These are phyloP conservation scores for Cephalopterus ornatus DNA, from an alignment of 2,113 vertebrate species.

Conservation along the genomic window DNA sequence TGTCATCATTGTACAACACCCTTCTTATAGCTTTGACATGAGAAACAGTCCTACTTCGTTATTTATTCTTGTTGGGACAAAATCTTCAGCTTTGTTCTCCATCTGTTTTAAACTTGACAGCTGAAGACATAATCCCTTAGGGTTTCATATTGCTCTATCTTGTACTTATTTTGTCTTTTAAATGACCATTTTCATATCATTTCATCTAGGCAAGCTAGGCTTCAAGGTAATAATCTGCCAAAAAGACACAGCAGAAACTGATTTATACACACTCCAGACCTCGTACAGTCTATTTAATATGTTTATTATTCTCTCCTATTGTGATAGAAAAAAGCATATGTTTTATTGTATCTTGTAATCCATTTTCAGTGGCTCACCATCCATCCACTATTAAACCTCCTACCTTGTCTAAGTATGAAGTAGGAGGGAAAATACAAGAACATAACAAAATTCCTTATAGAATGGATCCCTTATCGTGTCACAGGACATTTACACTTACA, in stretches of 20 bases:
- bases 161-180: background rate
- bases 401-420: background rate
- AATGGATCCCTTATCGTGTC: background rate
- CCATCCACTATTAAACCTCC: background rate
- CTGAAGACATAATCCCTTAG: background rate
- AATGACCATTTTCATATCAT: background rate
- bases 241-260: background rate
- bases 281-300: background rate
- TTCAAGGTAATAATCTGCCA: background rate
- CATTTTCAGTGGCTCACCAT: background rate
- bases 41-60: background rate
- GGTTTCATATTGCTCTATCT: background rate
- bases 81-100: background rate
- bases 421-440: background rate
- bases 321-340: background rate
- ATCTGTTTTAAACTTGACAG: background rate
- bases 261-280: background rate
- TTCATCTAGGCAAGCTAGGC: background rate
- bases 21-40: background rate
- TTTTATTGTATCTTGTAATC: background rate
- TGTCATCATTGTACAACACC: background rate
- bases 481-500: background rate
- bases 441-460: background rate
- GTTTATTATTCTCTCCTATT: background rate
- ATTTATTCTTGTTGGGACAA: background rate